Evolutionary conservation across 2,888 invertebrate genomes (phyloP), one percentile per base, ranked within the genome.

Genomic region (Acrobasis repandana): DNA sequence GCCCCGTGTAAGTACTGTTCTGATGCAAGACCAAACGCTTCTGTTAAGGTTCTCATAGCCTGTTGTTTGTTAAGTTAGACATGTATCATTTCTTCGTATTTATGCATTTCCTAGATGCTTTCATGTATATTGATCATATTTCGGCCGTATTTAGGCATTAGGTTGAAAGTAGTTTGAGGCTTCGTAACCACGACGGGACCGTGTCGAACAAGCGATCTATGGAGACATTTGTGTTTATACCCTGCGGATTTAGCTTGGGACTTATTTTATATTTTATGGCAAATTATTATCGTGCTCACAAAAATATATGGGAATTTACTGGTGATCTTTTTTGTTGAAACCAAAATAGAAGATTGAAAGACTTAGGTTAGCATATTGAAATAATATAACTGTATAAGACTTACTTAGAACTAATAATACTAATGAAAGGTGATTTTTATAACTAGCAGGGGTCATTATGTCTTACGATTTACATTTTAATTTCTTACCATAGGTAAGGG

Each of bases 91-190:
- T 84, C 86, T 87, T 85, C 79, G 73, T 83, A 77, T 80, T 81
- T 85, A 82, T 86, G 89, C 90, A 88, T 88, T 83, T 71, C 76
- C 79, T 88, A 82, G 83, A 82, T 74, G 90, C 90, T 90, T 91
- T 80, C 84, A 82, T 86, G 78, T 84, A 70, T 84, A 79, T 74
- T 67, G 49, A 67, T 72, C 72, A 76, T 71, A 75, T 79, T 77
- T 79, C 75, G 71, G 74, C 77, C 74, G 69, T 72, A 72, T 73
- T 68, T 69, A 69, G 73, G 84, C 85, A 83, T 85, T 70, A 73
- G 73, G 74, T 80, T 79, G 79, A 78, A 68, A 69, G 63, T 66
- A 65, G 4, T 59, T 64, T 66, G 74, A 71, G 73, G 82, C 83
- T 82, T 79, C 73, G 76, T 83, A 82, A 82, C 79, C 66, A 68